Percentiles rank a stretch among this genome's conserved stretches.
Conservation (phyloP, 2,888 invertebrate genomes). For the Cheilosia grossa region DNA sequence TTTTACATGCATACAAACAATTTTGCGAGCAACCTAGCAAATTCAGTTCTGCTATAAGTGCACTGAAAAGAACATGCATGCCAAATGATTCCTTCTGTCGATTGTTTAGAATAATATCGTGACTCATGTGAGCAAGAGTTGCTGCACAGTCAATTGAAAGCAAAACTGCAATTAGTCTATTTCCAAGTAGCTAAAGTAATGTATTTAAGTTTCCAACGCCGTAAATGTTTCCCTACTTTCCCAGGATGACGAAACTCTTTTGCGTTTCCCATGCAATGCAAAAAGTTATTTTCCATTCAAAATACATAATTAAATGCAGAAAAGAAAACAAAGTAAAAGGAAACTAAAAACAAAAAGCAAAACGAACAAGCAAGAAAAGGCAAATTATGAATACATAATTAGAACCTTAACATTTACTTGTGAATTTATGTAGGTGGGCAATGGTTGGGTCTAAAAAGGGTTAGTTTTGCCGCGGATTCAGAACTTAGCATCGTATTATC, state of each 20-base stretch:
- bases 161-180: conserved; percentile 25
- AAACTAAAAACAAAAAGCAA: conserved; percentile 10
- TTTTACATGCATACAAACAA: no score
- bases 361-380: conserved; percentile 35
- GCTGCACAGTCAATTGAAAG: not conserved
- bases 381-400: conserved; percentile 72
- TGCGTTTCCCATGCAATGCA: conserved; percentile 41
- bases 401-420: conserved; percentile 65
- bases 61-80: not conserved
- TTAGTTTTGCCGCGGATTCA: conserved; percentile 50
- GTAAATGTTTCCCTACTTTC: conserved; percentile 10
- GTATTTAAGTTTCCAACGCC: not conserved
- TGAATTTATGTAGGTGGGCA: conserved; percentile 22
- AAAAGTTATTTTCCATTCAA: conserved; percentile 19
- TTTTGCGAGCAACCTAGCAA: not conserved
- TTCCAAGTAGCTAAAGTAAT: conserved; percentile 13
- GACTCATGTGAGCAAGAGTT: conserved; percentile 1
- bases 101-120: not conserved
- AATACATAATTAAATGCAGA: conserved; percentile 55
- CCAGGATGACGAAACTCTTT: conserved; percentile 10
- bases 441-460: conserved; percentile 34
- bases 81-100: not conserved
- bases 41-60: not conserved
- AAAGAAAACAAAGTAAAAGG: conserved; percentile 8
- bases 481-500: conserved; percentile 65